Evolutionary conservation across 2,888 invertebrate genomes (phyloP), one percentile per base, ranked within the genome.

Genomic region (Chrysotoxum bicinctum): DNA sequence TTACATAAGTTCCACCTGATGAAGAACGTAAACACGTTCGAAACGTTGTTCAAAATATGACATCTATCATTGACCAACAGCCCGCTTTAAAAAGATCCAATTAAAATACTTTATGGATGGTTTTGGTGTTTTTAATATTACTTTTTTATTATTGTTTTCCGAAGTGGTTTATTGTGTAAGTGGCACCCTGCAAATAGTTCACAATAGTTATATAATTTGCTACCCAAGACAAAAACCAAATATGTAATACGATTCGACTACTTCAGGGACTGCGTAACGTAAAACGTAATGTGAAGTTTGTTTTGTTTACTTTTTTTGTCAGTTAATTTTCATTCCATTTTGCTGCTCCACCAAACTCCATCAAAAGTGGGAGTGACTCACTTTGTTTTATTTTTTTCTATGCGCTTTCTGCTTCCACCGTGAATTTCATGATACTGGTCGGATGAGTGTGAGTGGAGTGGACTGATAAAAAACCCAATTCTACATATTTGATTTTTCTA

Each of bases 331-430:
- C 16, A 23, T 8, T 32, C 32, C 9, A 48, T 32, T 37, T 64
- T 45, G 19, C 12, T 32, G 50, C 37, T 14, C 30, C 30, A 30
- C 30, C 30, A 35, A 35, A 5, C 66, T 76, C 72, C 68, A 62
- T 5, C 3, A 8, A 37, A 45, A 78, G 43, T 66, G 84, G 84
- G 79, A 84, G 84, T 84, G 84, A 84, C 84, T 79, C 84, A 76
- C 45, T 66, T 54, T 48, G 62, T 48, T 64, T 72, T 37, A 50
- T 8, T 43, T 32, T 43, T 30, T 14, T 10, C n/a, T 58, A 30
- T 58, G 32, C 16, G 26, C 69, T 35, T 48, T 78, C 60, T 50
- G 62, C 62, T 64, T 14, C 30, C 37, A 26, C 23, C 50, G 50
- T 50, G 23, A 50, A 16, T 43, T 50, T 48, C 12, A 23, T 23